Evolutionary conservation across 2,888 invertebrate species (phyloP).

Genomic region (Drosophila mimetica): DNA sequence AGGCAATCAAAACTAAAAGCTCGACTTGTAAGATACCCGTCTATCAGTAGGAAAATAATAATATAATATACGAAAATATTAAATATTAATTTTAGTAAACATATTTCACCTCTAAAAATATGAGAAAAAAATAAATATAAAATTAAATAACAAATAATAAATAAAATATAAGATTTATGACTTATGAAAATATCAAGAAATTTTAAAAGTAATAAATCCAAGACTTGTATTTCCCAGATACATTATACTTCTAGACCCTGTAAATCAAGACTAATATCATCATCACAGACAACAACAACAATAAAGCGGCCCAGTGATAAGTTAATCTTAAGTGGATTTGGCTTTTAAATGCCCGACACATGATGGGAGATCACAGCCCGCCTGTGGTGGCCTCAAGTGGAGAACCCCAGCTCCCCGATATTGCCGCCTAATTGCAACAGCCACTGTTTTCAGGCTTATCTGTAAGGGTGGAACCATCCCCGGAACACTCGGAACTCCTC

Average conservation of each 20-base stretch:
- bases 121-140: too few species aligned
- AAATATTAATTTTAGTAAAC: neutral
- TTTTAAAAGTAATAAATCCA: neutral
- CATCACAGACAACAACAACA: slow-evolving; percentile 4
- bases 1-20: slow-evolving; percentile 4
- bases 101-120: too few species aligned
- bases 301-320: slow-evolving; percentile 47
- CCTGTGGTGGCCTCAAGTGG: slow-evolving; percentile 36
- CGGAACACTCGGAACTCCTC: slow-evolving; percentile 9
- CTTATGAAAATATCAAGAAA: too few species aligned
- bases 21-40: slow-evolving; percentile 27
- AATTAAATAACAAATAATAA: too few species aligned
- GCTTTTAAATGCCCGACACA: slow-evolving; percentile 49
- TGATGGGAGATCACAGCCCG: slow-evolving; percentile 22
- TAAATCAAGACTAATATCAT: neutral
- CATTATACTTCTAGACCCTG: neutral
- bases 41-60: too few species aligned
- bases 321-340: slow-evolving; percentile 78
- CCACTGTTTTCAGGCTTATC: slow-evolving; percentile 26
- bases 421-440: slow-evolving; percentile 30
- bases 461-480: too few species aligned
- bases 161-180: too few species aligned
- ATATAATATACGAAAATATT: too few species aligned
- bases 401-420: slow-evolving; percentile 1
- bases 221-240: neutral